These are phyloP conservation scores for Cheilosia impressa DNA, from an alignment of 2,888 invertebrate genomes.

Conservation along the genomic window DNA sequence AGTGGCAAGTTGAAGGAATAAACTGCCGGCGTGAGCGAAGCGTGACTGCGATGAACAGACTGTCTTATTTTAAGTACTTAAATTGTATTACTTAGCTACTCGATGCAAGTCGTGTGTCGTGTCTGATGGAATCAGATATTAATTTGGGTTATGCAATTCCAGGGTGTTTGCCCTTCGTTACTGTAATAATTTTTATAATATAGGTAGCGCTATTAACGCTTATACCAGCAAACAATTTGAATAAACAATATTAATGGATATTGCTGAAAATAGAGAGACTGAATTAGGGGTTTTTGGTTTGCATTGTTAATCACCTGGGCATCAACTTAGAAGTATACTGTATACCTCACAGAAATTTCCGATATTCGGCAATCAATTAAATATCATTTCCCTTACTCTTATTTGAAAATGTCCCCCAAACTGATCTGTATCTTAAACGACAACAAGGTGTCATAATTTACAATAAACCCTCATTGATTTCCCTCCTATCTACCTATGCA, in stretches of 20 bases:
- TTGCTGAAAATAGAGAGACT: no score
- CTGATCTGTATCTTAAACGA: neutral
- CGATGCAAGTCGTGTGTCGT: neutral
- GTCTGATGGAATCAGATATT: neutral
- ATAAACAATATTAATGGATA: no score
- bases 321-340: no score
- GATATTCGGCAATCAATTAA: neutral
- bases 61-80: neutral
- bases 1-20: neutral
- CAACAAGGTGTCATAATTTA: constrained; percentile 27
- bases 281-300: no score
- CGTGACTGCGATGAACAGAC: neutral
- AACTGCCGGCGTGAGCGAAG: neutral
- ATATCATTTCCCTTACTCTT: neutral
- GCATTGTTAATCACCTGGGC: no score
- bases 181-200: no score
- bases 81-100: neutral
- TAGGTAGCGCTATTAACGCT: no score
- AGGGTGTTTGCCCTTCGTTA: neutral
- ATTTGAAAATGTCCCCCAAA: neutral
- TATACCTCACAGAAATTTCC: no score
- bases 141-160: neutral
- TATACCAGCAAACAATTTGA: no score
- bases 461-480: constrained; percentile 20
- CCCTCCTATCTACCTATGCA: neutral